Evolutionary conservation across 2,113 vertebrate genomes (phyloP), one percentile per base, ranked within the genome.

Genomic region (Sorex fumeus): DNA sequence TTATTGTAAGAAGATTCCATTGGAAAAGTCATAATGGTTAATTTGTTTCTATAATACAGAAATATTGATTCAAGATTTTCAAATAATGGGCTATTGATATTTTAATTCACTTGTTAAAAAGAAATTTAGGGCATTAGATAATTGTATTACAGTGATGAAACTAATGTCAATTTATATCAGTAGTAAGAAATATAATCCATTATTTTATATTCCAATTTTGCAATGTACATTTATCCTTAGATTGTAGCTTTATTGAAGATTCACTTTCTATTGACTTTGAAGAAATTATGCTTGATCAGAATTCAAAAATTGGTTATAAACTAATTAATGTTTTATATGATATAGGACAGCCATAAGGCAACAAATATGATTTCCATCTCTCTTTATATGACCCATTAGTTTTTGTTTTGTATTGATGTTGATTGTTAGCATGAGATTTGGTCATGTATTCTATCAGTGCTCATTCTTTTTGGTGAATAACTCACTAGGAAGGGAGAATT

Each of bases 91-190:
- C 28, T 78, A 85, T 36, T 69, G 40, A 64, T 91, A 75, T 88
- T 93, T 81, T 88, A 66, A 60, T 64, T 91, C 13, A 84, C 9
- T 53, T 94, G 69, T 91, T 82, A 45, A 70, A 89, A 40, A 79
- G 34, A 93, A 81, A 91, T 30, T 64, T 6, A n/a, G 67, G 79
- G n/a, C 6, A 78, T 67, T 64, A 13, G 9, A 34, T 67, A 72
- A 83, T 32, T 45, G 11, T 8, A 57, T 84, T 70, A 3, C 6
- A 40, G 53, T 32, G n/a, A 12, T 81, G 69, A 84, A 93, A 16
- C 2, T 34, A 64, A 67, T 71, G 43, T 28, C 23, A 23, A 32
- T 32, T 57, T 82, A 88, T 2, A 25, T 0, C 25, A 62, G 40
- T 60, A 21, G 16, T 64, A 78, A 67, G 13, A 50, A 28, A 32